These are phyloP conservation scores for Melieria crassipennis DNA, from an alignment of 2,888 invertebrate species.

Conservation along the genomic window DNA sequence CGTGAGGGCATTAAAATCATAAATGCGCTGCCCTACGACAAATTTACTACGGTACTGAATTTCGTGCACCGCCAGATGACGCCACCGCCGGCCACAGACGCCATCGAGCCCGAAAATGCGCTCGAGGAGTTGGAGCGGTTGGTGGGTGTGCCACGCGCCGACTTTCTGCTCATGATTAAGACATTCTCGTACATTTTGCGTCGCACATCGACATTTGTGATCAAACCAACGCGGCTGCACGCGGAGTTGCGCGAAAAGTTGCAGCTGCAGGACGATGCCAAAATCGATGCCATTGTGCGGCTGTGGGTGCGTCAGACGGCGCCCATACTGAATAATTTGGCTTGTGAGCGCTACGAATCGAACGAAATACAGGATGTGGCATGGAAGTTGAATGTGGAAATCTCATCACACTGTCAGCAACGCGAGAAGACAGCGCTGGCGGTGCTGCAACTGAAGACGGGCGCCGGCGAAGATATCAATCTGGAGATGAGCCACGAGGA, in stretches of 20 bases:
- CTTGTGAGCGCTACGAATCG: slow-evolving; percentile 59
- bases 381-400: slow-evolving; percentile 70
- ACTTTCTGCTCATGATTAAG: slow-evolving; percentile 63
- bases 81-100: slow-evolving; percentile 41
- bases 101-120: slow-evolving; percentile 59
- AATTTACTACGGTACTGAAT: slow-evolving; percentile 61
- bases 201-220: slow-evolving; percentile 67
- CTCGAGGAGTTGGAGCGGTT: slow-evolving; percentile 63
- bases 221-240: slow-evolving; percentile 69
- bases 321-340: slow-evolving; percentile 68
- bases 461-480: slow-evolving; percentile 64
- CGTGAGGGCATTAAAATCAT: slow-evolving; percentile 65
- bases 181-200: slow-evolving; percentile 67
- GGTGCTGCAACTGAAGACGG: slow-evolving; percentile 67
- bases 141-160: slow-evolving; percentile 60
- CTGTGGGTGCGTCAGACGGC: slow-evolving; percentile 69
- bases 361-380: slow-evolving; percentile 68
- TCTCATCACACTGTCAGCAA: slow-evolving; percentile 66
- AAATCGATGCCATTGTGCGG: slow-evolving; percentile 69
- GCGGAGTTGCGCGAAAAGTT: slow-evolving; percentile 67
- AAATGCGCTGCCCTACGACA: slow-evolving; percentile 61
- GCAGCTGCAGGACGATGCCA: slow-evolving; percentile 66
- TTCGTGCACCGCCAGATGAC: slow-evolving; percentile 65
- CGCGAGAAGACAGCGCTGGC: slow-evolving; percentile 67
- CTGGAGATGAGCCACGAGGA: slow-evolving; percentile 69